Evolutionary conservation across 2,113 vertebrate species (phyloP).

Genomic region (Zosterops lateralis): DNA sequence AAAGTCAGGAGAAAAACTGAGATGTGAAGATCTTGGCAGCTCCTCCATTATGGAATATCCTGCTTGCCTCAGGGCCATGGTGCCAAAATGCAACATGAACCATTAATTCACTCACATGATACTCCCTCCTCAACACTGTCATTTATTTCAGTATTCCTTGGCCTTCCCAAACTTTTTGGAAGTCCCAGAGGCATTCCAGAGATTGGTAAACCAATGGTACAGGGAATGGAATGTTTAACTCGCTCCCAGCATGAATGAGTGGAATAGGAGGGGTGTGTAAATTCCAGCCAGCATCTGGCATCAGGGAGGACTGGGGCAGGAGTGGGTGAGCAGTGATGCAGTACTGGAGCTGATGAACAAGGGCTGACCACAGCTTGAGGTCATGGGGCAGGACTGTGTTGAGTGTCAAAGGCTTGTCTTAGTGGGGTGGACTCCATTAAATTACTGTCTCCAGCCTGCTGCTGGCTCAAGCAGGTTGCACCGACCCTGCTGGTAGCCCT

Average conservation of each 20-base stretch:
- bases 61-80: neutral
- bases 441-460: neutral
- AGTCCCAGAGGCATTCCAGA: neutral
- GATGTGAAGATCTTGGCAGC: neutral
- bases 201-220: neutral
- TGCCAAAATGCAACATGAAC: neutral
- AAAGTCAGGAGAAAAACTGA: slow-evolving; percentile 10
- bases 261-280: neutral
- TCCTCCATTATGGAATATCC: neutral
- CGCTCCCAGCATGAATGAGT: fast-evolving
- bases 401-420: neutral
- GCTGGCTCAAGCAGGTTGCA: fast-evolving
- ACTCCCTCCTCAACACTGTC: neutral
- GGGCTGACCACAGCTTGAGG: neutral
- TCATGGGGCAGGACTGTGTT: neutral
- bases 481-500: neutral
- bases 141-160: neutral
- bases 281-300: neutral
- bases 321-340: neutral
- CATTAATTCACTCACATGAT: neutral
- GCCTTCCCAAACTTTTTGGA: neutral
- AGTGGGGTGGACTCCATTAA: neutral
- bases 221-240: neutral
- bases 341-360: neutral
- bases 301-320: neutral